Conservation (phyloP, 92 coral and sea anemone genomes). For the Phenganax stokvisi region DNA sequence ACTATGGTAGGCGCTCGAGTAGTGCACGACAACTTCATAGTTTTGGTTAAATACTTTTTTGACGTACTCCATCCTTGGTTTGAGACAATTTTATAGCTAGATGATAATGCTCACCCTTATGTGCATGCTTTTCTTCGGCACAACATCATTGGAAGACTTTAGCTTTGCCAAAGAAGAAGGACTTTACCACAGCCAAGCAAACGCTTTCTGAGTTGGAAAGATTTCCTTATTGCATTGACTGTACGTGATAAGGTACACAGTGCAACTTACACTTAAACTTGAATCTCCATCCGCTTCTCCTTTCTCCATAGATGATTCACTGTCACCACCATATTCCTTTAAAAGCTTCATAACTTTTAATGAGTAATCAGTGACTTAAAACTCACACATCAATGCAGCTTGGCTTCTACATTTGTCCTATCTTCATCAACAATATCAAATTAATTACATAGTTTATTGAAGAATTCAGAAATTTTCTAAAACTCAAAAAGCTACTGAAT, state of each 20-base stretch:
- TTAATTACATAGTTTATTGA: too few relatives aligned
- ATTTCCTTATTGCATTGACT: neutral
- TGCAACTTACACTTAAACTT: neutral
- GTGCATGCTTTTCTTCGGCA: conserved; percentile 33
- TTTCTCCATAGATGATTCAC: too few relatives aligned
- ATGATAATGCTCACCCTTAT: conserved; percentile 38
- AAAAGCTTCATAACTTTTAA: too few relatives aligned
- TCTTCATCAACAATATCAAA: too few relatives aligned
- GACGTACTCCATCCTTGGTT: conserved; percentile 33
- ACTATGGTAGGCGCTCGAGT: conserved; percentile 20
- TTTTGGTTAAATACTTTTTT: conserved; percentile 13
- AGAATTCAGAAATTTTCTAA: too few relatives aligned
- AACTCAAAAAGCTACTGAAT: too few relatives aligned
- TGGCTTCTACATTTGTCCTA: too few relatives aligned
- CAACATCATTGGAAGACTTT: conserved; percentile 40
- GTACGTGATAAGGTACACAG: conserved; percentile 26
- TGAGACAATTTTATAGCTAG: conserved; percentile 35
- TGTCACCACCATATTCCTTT: too few relatives aligned
- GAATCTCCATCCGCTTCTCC: too few relatives aligned
- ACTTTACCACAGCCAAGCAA: conserved; percentile 1
- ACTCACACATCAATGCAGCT: too few relatives aligned
- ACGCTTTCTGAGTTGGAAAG: conserved; percentile 9
- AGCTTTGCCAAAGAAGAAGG: neutral
- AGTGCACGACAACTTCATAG: conserved; percentile 6
- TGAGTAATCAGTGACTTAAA: too few relatives aligned